Percentiles rank a stretch among this genome's conserved stretches.
These are phyloP conservation scores for Lepidothrix coronata DNA, from an alignment of 2,113 vertebrate genomes.

Conservation along the genomic window DNA sequence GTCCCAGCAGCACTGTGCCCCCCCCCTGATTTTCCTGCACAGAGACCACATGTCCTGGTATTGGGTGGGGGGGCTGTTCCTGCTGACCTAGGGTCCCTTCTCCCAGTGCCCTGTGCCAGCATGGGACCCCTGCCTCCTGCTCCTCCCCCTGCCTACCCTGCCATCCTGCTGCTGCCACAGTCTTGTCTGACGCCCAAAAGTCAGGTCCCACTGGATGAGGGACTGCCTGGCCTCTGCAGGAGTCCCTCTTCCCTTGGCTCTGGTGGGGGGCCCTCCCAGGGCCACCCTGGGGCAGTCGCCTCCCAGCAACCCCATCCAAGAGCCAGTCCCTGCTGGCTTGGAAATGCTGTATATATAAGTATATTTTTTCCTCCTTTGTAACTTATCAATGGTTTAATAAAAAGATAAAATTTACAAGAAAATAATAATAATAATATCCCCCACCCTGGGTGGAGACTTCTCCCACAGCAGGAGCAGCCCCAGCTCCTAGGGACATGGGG, in stretches of 20 bases:
- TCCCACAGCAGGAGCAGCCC: not conserved
- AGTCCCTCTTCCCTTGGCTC: not conserved
- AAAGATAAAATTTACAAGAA: slow-evolving; percentile 63
- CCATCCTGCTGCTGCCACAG: not conserved
- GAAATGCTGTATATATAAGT: slow-evolving; percentile 70
- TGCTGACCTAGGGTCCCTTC: not conserved
- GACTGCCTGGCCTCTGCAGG: not conserved
- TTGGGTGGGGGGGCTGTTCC: not conserved
- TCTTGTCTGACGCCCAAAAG: not conserved
- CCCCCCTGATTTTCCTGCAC: not conserved
- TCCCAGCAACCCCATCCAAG: not conserved
- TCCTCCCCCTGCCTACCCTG: not conserved
- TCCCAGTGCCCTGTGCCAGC: not conserved
- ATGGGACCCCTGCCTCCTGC: not conserved
- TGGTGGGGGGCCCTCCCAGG: not conserved
- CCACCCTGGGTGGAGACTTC: not conserved
- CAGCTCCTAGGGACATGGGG: not conserved
- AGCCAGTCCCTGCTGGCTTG: slow-evolving; percentile 43
- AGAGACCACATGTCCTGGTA: not conserved
- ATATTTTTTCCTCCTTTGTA: slow-evolving; percentile 74
- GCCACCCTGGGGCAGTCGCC: not conserved
- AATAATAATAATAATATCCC: not conserved
- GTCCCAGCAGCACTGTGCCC: not conserved
- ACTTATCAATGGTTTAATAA: slow-evolving; percentile 74
- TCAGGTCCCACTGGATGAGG: not conserved